A percentile compares a stretch with the other conserved stretches of the same genome.
These are phyloP conservation scores for Ichneumoninae sp. DNA, from an alignment of 2,888 invertebrate genomes.

Conservation along the genomic window DNA sequence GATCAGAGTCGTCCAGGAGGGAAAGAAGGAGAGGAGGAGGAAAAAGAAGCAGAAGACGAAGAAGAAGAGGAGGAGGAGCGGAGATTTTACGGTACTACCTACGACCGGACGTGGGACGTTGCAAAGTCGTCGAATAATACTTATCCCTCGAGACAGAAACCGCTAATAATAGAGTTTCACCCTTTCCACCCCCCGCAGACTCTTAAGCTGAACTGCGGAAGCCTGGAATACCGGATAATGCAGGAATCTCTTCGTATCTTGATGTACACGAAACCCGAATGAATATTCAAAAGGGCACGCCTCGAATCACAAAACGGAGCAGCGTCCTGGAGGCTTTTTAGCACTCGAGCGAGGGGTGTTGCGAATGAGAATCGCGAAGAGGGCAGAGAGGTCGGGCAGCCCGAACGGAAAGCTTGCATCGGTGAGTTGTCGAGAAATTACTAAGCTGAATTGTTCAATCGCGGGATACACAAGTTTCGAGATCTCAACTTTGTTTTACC, in stretches of 20 bases:
- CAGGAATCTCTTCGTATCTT: slow-evolving; percentile 21
- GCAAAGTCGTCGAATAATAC: slow-evolving; percentile 30
- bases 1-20: background rate
- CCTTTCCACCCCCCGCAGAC: slow-evolving; percentile 5
- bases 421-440: slow-evolving; percentile 1
- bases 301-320: slow-evolving; percentile 45
- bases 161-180: slow-evolving; percentile 48
- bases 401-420: slow-evolving; percentile 4
- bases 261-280: slow-evolving; percentile 21
- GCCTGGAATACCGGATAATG: slow-evolving; percentile 32
- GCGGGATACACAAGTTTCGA: background rate
- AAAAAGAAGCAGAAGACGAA: too few species aligned
- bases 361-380: slow-evolving; percentile 9
- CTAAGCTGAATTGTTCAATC: background rate
- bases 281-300: slow-evolving; percentile 54
- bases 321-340: slow-evolving; percentile 53
- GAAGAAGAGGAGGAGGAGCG: background rate
- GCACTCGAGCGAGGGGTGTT: slow-evolving; percentile 13
- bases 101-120: slow-evolving; percentile 50
- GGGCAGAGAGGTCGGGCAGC: slow-evolving; percentile 8
- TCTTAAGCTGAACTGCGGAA: slow-evolving; percentile 17
- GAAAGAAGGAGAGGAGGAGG: background rate
- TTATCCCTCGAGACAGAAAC: slow-evolving; percentile 35
- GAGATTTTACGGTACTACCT: slow-evolving; percentile 30
- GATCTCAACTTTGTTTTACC: background rate